A percentile compares a stretch with the other conserved stretches of the same genome.
Conservation (phyloP, 2,888 invertebrate species). For the Nomada hirtipes region DNA sequence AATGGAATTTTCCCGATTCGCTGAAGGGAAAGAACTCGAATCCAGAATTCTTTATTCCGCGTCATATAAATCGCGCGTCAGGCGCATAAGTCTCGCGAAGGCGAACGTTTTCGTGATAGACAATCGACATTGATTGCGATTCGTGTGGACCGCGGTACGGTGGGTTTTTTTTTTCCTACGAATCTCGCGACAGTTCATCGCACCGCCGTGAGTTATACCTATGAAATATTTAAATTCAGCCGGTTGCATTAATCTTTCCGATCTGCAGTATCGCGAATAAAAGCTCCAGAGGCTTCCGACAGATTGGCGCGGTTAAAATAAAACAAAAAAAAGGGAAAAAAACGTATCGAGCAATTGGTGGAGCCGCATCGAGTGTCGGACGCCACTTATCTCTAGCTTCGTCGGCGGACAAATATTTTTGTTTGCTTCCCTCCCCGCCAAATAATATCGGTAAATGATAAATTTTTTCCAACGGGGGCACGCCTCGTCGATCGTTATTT, state of each 20-base stretch:
- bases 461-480: constrained; percentile 7
- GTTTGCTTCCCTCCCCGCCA: too few species aligned
- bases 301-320: constrained; percentile 24
- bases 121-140: not conserved
- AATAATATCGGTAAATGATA: constrained; percentile 34
- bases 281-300: constrained; percentile 32
- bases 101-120: not conserved
- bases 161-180: not conserved
- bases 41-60: not conserved
- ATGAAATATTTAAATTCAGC: constrained; percentile 45
- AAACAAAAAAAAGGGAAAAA: not conserved
- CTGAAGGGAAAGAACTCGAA: not conserved
- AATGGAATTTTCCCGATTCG: too few species aligned
- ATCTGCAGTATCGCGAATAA: constrained; percentile 46
- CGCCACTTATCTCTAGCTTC: constrained; percentile 44
- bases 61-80: constrained; percentile 10
- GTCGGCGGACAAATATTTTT: not conserved
- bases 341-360: not conserved
- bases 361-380: constrained; percentile 4
- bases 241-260: constrained; percentile 45
- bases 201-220: not conserved
- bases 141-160: not conserved
- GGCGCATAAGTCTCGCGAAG: not conserved
- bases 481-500: not conserved
- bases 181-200: constrained; percentile 9